Conservation (phyloP, 1,140 invertebrate species). For the Nephotettix cincticeps region DNA sequence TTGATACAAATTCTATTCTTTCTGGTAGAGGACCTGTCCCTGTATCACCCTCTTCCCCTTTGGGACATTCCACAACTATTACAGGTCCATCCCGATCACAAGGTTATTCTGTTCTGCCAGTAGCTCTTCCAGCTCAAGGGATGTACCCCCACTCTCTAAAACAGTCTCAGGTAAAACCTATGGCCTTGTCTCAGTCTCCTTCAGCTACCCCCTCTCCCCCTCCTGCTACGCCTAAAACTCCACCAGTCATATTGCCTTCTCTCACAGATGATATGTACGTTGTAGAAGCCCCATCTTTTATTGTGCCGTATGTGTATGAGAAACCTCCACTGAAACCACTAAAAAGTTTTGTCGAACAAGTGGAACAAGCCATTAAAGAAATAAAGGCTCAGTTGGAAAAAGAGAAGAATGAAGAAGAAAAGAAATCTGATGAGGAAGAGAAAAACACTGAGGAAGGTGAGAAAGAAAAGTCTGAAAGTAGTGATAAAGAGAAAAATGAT, state of each 20-base stretch:
- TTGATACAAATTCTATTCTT: conserved; percentile 72
- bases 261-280: conserved; percentile 89
- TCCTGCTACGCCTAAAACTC: conserved; percentile 48
- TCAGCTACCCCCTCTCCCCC: conserved; percentile 38
- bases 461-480: conserved; percentile 42
- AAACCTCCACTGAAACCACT: conserved; percentile 77
- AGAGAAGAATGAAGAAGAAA: conserved; percentile 42
- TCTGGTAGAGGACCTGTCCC: conserved; percentile 62
- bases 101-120: conserved; percentile 36
- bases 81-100: conserved; percentile 18
- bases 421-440: conserved; percentile 43
- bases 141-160: conserved; percentile 50
- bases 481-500: conserved; percentile 44
- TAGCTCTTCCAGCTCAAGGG: conserved; percentile 53
- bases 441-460: conserved; percentile 43
- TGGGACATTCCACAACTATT: conserved; percentile 35
- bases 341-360: conserved; percentile 69
- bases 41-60: conserved; percentile 46
- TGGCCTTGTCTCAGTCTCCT: background rate
- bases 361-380: conserved; percentile 59
- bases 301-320: conserved; percentile 90
- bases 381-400: conserved; percentile 51
- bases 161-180: conserved; percentile 31
- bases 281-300: conserved; percentile 86
- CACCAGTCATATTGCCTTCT: conserved; percentile 65